Evolutionary conservation across 2,797 vertebrate genomes (phyloP).

Genomic region (Leontocebus nigricollis): DNA sequence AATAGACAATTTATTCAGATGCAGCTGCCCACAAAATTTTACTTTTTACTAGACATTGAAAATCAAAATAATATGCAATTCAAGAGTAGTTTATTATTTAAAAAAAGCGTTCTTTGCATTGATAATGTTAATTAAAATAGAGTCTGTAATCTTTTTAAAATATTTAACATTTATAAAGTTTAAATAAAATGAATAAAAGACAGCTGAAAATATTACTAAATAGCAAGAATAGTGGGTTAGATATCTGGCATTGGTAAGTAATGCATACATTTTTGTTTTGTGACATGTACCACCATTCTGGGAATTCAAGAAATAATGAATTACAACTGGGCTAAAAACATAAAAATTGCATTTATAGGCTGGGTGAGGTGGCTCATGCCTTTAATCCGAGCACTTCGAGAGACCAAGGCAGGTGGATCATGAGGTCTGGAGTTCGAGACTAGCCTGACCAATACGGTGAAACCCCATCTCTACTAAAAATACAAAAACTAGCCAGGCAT

Average conservation of each 20-base stretch:
- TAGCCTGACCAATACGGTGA: too few relatives aligned
- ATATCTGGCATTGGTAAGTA: not conserved
- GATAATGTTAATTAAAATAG: slow-evolving; percentile 22
- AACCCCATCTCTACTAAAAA: too few relatives aligned
- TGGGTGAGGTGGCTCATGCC: too few relatives aligned
- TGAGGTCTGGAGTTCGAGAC: too few relatives aligned
- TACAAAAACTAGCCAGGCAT: too few relatives aligned
- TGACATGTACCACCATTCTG: not conserved
- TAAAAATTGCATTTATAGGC: not conserved
- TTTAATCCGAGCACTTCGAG: too few relatives aligned
- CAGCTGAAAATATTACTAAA: not conserved
- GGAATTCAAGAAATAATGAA: not conserved
- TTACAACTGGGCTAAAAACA: not conserved
- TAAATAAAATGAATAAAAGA: not conserved
- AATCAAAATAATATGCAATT: slow-evolving; percentile 14
- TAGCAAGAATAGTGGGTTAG: not conserved
- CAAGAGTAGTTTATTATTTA: not conserved
- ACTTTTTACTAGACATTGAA: not conserved
- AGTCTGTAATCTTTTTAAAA: not conserved
- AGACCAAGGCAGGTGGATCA: too few relatives aligned
- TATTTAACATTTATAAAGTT: not conserved
- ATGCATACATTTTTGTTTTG: not conserved
- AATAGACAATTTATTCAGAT: not conserved
- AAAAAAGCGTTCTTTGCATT: not conserved
- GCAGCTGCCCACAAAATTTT: not conserved